Percentiles rank a stretch among this genome's conserved stretches.
phyloP scores from a whole-genome alignment of 2,888 invertebrate species.

The Zaprionus lineosus region DNA sequence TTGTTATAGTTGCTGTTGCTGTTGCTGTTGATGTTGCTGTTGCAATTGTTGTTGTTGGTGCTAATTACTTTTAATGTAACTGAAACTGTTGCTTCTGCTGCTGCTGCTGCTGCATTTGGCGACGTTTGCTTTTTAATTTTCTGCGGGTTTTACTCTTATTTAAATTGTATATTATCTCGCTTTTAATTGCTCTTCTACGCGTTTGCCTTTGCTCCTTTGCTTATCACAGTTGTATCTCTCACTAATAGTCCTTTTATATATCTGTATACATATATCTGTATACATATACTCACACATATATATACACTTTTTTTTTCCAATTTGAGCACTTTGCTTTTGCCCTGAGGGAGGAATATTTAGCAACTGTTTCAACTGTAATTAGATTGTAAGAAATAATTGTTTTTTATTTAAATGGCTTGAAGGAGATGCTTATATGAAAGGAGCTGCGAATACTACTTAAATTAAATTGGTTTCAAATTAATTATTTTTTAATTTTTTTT shows the following conservation, averaged over 20 bases:
- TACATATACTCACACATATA: no score
- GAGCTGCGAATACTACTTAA: no score
- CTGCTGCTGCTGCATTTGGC: constrained; percentile 57
- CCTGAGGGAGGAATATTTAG: constrained; percentile 3
- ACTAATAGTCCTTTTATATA: constrained; percentile 33
- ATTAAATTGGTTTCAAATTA: no score
- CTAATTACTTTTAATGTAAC: constrained; percentile 73
- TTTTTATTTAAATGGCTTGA: constrained; percentile 35
- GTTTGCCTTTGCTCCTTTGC: constrained; percentile 32
- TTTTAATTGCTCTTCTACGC: constrained; percentile 34
- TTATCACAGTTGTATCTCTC: constrained; percentile 69
- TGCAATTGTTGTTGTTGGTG: constrained; percentile 25
- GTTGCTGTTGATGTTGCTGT: constrained; percentile 16
- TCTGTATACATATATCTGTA: neutral
- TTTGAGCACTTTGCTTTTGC: constrained; percentile 28
- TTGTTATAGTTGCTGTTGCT: neutral
- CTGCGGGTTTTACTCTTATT: constrained; percentile 66
- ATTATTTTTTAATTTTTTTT: no score
- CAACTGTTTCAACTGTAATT: constrained; percentile 57
- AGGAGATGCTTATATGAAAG: neutral
- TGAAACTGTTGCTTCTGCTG: constrained; percentile 36
- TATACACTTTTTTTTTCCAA: constrained; percentile 11
- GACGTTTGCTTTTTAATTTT: constrained; percentile 68
- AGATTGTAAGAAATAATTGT: constrained; percentile 40
- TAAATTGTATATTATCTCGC: constrained; percentile 71